Conservation (phyloP, 2,113 vertebrate species). For the Paedocypris sp. region DNA sequence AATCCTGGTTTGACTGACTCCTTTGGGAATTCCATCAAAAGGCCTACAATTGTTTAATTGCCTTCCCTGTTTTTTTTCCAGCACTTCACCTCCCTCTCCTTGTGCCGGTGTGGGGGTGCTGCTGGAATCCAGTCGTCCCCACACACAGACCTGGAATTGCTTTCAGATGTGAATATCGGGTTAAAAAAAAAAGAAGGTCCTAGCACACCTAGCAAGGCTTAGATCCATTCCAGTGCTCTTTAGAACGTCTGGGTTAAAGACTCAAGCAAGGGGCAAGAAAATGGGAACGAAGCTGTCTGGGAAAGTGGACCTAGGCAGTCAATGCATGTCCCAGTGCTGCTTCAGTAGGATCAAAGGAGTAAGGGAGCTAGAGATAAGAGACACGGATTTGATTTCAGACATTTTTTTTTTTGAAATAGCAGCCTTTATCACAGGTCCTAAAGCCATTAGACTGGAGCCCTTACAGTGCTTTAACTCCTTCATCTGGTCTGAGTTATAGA, state of each 20-base stretch:
- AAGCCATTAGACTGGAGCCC: slow-evolving; percentile 38
- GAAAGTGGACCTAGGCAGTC: neutral
- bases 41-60: slow-evolving; percentile 60
- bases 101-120: slow-evolving; percentile 44
- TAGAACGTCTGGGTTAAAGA: neutral
- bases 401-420: slow-evolving; percentile 34
- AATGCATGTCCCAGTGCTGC: slow-evolving; percentile 7
- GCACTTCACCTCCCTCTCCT: slow-evolving; percentile 53
- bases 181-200: slow-evolving; percentile 14
- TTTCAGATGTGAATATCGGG: slow-evolving; percentile 56
- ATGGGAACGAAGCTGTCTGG: neutral
- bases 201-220: slow-evolving; percentile 26
- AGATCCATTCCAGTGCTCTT: neutral
- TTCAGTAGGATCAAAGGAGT: slow-evolving; percentile 43
- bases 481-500: slow-evolving; percentile 41
- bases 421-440: slow-evolving; percentile 39
- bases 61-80: slow-evolving; percentile 51
- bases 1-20: slow-evolving; percentile 59
- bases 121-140: slow-evolving; percentile 54
- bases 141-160: slow-evolving; percentile 48
- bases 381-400: slow-evolving; percentile 47
- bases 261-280: neutral
- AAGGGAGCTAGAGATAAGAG: slow-evolving; percentile 45
- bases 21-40: slow-evolving; percentile 65
- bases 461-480: slow-evolving; percentile 31